Conservation (phyloP, 2,888 invertebrate genomes). For the Polia nebulosa region DNA sequence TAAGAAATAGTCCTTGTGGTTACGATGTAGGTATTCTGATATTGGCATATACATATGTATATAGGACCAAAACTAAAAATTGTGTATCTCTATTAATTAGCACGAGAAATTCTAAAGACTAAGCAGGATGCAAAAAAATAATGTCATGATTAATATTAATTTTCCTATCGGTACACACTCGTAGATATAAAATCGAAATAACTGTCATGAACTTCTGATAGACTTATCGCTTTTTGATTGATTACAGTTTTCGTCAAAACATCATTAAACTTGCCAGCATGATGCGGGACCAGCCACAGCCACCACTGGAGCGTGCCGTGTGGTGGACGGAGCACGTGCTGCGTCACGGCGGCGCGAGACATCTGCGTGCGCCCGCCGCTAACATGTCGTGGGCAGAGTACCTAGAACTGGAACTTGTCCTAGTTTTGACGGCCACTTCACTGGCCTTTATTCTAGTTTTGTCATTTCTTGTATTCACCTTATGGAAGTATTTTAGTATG, state of each 20-base stretch:
- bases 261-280: neutral
- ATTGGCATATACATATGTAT: too few relatives aligned
- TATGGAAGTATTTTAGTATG: neutral
- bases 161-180: neutral
- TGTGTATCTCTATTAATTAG: too few relatives aligned
- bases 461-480: neutral
- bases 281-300: slow-evolving; percentile 79
- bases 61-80: too few relatives aligned
- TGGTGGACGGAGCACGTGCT: slow-evolving; percentile 82
- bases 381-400: slow-evolving; percentile 70
- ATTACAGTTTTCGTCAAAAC: neutral
- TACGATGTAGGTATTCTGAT: too few relatives aligned
- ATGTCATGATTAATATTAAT: neutral
- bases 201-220: too few relatives aligned
- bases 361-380: slow-evolving; percentile 78
- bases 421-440: neutral
- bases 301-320: slow-evolving; percentile 79
- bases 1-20: too few relatives aligned
- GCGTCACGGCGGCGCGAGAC: slow-evolving; percentile 80
- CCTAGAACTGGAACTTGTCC: slow-evolving; percentile 10
- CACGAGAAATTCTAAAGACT: too few relatives aligned
- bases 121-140: neutral
- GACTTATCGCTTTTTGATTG: neutral
- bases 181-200: neutral
- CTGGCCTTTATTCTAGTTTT: neutral